phyloP scores from a whole-genome alignment of 2,797 vertebrate genomes.

The Brachyalestes nurse region DNA sequence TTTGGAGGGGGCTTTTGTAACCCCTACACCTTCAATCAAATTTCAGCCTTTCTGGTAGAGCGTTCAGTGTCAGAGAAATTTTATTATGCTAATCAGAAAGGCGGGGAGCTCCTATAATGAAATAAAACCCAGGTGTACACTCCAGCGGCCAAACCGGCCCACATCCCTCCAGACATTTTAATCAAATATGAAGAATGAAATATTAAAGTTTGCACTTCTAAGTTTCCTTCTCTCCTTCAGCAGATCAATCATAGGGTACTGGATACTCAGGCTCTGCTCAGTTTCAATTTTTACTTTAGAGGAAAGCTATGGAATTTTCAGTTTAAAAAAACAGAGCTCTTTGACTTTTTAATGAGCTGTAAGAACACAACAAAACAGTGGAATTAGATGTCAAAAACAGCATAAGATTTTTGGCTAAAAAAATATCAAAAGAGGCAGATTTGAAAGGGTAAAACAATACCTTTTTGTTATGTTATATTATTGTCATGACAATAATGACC shows the following conservation, averaged over 20 bases:
- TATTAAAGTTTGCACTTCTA: slow-evolving; percentile 10
- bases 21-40: slow-evolving; percentile 9
- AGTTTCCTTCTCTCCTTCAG: slow-evolving; percentile 23
- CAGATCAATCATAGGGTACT: slow-evolving; percentile 29
- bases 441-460: no score
- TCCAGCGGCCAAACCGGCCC: slow-evolving; percentile 21
- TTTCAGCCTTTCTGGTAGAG: not conserved
- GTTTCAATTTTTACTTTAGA: not conserved
- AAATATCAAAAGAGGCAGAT: no score
- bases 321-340: not conserved
- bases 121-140: slow-evolving; percentile 41
- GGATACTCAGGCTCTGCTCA: not conserved
- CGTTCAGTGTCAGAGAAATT: slow-evolving; percentile 9
- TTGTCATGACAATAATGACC: no score
- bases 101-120: slow-evolving; percentile 35
- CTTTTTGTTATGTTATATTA: no score
- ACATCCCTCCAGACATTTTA: slow-evolving; percentile 33
- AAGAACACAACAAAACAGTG: not conserved
- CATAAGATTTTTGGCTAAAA: not conserved
- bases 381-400: not conserved
- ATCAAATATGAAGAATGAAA: slow-evolving; percentile 50
- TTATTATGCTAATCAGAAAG: slow-evolving; percentile 48
- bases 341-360: not conserved
- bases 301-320: not conserved
- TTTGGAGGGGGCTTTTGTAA: slow-evolving; percentile 18